A percentile compares a stretch with the other conserved stretches of the same genome.
phyloP scores from a whole-genome alignment of 2,888 invertebrate genomes.

The Ischnura elegans region DNA sequence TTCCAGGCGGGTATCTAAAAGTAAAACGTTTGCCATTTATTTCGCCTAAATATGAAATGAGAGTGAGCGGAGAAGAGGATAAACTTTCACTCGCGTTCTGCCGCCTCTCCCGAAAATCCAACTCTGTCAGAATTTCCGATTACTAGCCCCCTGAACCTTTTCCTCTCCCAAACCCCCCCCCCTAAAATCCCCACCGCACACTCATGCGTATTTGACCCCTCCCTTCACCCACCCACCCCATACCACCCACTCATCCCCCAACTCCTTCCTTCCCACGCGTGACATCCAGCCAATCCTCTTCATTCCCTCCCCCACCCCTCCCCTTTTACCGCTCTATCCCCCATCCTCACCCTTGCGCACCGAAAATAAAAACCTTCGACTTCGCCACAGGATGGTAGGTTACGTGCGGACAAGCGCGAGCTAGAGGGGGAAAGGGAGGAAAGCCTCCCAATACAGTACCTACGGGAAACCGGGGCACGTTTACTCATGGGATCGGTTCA shows the following conservation, averaged over 20 bases:
- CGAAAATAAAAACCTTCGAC: not conserved
- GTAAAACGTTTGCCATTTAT: not conserved
- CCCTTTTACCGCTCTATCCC: not conserved
- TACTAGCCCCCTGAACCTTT: not conserved
- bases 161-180: not conserved
- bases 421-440: not conserved
- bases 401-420: not conserved
- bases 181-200: not conserved
- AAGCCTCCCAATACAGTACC: too few species aligned
- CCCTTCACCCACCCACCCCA: not conserved
- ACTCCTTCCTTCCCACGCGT: too few species aligned
- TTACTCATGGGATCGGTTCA: too few species aligned
- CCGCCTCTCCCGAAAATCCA: constrained; percentile 6
- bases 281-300: not conserved
- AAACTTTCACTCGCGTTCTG: not conserved
- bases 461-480: too few species aligned
- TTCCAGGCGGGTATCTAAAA: too few species aligned
- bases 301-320: not conserved
- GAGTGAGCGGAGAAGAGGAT: too few species aligned
- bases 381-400: constrained; percentile 17
- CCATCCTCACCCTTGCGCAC: too few species aligned
- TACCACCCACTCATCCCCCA: not conserved
- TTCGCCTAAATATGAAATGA: not conserved
- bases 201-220: not conserved
- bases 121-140: constrained; percentile 26